phyloP scores from a whole-genome alignment of 2,113 vertebrate genomes.

The Ginglymostoma cirratum region DNA sequence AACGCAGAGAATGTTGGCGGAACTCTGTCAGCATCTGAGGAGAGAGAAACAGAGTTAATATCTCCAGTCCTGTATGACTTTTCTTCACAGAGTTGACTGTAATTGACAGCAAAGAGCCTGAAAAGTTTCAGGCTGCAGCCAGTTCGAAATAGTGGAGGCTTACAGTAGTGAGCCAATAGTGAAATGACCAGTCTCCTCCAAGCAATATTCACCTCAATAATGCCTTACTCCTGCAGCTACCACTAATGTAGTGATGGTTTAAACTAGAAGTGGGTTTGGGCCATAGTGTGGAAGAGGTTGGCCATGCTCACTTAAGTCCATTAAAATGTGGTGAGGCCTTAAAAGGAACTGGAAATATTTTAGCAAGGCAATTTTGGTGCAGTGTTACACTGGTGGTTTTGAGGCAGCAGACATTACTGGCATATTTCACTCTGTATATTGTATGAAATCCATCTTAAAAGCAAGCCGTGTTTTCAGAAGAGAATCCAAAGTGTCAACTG shows the following conservation, averaged over 20 bases:
- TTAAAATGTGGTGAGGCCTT: not conserved
- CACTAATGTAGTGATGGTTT: not conserved
- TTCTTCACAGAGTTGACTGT: not conserved
- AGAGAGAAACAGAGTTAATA: not conserved
- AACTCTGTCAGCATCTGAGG: not conserved
- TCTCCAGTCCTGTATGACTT: not conserved
- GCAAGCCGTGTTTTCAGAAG: not conserved
- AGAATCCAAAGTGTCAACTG: not conserved
- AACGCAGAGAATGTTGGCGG: not conserved
- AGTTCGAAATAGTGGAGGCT: not conserved
- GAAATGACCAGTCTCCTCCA: not conserved
- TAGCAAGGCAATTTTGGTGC: not conserved
- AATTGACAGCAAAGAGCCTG: not conserved
- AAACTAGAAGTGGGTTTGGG: not conserved
- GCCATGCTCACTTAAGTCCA: not conserved
- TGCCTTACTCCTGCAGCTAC: not conserved
- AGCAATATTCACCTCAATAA: not conserved
- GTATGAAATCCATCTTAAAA: not conserved
- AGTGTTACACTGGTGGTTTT: not conserved
- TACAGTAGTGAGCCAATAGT: not conserved
- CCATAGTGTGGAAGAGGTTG: not conserved
- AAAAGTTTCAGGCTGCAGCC: not conserved
- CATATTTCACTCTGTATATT: not conserved
- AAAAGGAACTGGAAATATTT: not conserved
- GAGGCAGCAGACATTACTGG: not conserved